These are phyloP conservation scores for Sphaerophoria rueppellii DNA, from an alignment of 2,888 invertebrate species.

Conservation along the genomic window DNA sequence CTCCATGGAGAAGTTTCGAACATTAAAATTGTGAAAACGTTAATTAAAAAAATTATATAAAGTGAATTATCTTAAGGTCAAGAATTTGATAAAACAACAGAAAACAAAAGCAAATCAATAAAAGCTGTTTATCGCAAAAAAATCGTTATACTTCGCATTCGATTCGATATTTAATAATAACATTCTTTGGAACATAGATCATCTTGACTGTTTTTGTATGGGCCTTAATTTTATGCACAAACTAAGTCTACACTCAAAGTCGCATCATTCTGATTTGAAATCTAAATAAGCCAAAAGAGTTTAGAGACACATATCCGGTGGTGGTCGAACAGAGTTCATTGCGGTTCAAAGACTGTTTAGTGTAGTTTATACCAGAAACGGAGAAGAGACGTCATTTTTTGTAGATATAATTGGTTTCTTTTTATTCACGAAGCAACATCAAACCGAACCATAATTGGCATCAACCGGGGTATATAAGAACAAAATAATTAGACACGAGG, in stretches of 20 bases:
- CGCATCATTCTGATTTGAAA: constrained; percentile 13
- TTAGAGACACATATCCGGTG: constrained; percentile 60
- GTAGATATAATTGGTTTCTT: constrained; percentile 38
- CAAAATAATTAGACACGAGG: constrained; percentile 42
- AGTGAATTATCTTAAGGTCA: constrained; percentile 46
- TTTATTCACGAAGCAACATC: constrained; percentile 66
- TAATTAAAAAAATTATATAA: constrained; percentile 6
- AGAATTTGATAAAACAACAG: constrained; percentile 37
- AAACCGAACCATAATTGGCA: constrained; percentile 64
- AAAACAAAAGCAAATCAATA: constrained; percentile 1
- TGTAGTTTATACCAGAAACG: background rate
- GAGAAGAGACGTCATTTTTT: constrained; percentile 9
- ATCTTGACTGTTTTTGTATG: constrained; percentile 8
- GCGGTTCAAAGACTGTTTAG: constrained; percentile 31
- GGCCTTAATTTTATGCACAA: background rate
- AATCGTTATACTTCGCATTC: constrained; percentile 12
- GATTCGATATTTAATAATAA: constrained; percentile 7
- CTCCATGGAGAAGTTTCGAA: constrained; percentile 23
- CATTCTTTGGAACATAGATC: constrained; percentile 34
- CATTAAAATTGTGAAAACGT: constrained; percentile 30
- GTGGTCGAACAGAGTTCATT: constrained; percentile 47
- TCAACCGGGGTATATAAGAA: constrained; percentile 37
- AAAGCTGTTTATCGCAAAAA: constrained; percentile 1
- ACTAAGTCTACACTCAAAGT: constrained; percentile 7
- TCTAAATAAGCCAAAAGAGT: constrained; percentile 44